These are phyloP conservation scores for Rhopalosiphum maidis DNA, from an alignment of 1,140 invertebrate species.

Conservation along the genomic window DNA sequence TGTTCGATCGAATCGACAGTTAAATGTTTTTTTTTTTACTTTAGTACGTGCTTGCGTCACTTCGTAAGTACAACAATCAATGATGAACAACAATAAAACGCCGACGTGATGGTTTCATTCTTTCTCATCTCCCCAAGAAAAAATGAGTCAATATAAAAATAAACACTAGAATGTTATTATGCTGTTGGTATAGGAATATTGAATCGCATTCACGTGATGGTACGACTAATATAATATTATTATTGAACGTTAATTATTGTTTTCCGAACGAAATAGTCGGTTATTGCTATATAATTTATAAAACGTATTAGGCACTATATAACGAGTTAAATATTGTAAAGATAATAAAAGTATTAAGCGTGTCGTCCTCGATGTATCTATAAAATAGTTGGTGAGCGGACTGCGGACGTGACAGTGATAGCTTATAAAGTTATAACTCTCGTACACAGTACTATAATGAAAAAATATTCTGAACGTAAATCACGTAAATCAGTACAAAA, in stretches of 20 bases:
- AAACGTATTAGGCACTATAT: neutral
- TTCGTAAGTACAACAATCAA: constrained; percentile 8
- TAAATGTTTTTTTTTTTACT: constrained; percentile 1
- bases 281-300: neutral
- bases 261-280: neutral
- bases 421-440: neutral
- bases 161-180: neutral
- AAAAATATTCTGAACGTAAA: neutral
- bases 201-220: neutral
- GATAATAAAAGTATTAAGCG: neutral
- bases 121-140: neutral
- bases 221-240: neutral
- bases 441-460: neutral
- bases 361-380: neutral
- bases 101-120: neutral
- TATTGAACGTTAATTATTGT: neutral
- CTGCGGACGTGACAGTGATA: neutral
- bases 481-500: neutral
- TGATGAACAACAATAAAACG: constrained; percentile 1
- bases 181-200: neutral
- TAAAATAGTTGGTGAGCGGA: neutral
- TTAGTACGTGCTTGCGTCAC: constrained; percentile 2
- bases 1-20: neutral
- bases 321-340: neutral
- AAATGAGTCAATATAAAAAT: neutral